Evolutionary conservation across 2,888 invertebrate species (phyloP).

Genomic region (Oxyscelio sp.): DNA sequence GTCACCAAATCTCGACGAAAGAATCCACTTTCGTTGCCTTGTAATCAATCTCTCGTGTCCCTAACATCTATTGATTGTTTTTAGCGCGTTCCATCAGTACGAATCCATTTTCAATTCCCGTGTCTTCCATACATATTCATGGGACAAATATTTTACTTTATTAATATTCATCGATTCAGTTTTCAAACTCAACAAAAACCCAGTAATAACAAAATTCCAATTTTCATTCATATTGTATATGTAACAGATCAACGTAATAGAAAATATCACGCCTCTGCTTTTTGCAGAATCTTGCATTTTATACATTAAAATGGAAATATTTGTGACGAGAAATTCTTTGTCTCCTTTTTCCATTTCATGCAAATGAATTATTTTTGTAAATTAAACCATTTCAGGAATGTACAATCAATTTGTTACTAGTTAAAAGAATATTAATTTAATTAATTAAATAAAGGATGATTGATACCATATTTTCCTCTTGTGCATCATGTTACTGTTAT

Average conservation of each 20-base stretch:
- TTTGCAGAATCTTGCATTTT: no score
- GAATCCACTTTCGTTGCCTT: conserved; percentile 58
- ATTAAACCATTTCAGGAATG: no score
- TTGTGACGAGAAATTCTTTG: no score
- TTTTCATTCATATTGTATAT: conserved; percentile 23
- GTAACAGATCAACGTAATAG: conserved; percentile 5
- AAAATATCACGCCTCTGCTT: conserved; percentile 7
- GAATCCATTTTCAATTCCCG: conserved; percentile 19
- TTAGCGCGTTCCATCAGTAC: conserved; percentile 46
- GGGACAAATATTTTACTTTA: conserved; percentile 13
- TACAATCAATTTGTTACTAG: no score
- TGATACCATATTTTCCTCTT: no score
- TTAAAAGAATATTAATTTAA: no score
- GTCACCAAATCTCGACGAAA: conserved; percentile 58
- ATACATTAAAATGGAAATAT: no score
- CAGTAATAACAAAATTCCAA: conserved; percentile 27
- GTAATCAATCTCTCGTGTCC: conserved; percentile 66
- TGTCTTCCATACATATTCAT: conserved; percentile 42
- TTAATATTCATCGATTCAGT: conserved; percentile 64
- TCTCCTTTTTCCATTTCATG: no score
- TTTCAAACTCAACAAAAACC: conserved; percentile 30
- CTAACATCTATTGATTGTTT: conserved; percentile 56
- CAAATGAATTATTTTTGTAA: no score
- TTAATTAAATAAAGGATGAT: no score
- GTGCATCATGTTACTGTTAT: no score